Evolutionary conservation across 1,140 invertebrate genomes (phyloP), one percentile per base, ranked within the genome.

Genomic region (Drosophila saltans): DNA sequence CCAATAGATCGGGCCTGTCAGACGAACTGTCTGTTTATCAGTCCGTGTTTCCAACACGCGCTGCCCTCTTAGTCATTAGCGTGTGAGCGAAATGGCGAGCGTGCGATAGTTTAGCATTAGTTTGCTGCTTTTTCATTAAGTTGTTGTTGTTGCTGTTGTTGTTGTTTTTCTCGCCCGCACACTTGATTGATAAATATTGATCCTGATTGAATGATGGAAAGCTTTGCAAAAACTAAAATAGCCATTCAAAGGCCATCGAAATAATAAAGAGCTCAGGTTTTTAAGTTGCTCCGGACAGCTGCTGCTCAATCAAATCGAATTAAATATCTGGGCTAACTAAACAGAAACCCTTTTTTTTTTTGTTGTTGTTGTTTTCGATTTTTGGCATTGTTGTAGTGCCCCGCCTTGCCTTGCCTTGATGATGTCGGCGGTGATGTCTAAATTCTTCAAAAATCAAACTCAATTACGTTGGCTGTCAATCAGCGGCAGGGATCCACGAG

Each of bases 201-300:
- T 86, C 83, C 83, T 86, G 83, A 86, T 86, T 86, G 83, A 86
- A 86, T 86, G 83, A 86, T 86, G 83, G 84, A 86, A 83, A 76
- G 83, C 83, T 88, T 88, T 77, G 77, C 83, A 69, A 79, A 70
- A 79, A 75, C 69, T 81, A 59, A 68, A 74, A 68, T 80, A 70
- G 71, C 48, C 67, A 66, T 59, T 64, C 64, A 65, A 30, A 66
- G 43, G 48, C 64, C 72, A 65, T 48, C 60, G 62, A 52, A 76
- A 74, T 75, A 85, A 84, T 84, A 76, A 67, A 75, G 79, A 73
- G 79, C 75, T 89, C 84, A 86, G 80, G 84, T 80, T 83, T 83
- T 83, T 60, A 74, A 80, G 72, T 77, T 86, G 72, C 65, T 40
- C 68, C 68, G 80, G 83, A 83, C 83, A 86, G 83, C 83, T 83